A percentile compares a stretch with the other conserved stretches of the same genome.
Evolutionary conservation across 2,888 invertebrate species (phyloP).

Genomic region (Pandemis heparana): DNA sequence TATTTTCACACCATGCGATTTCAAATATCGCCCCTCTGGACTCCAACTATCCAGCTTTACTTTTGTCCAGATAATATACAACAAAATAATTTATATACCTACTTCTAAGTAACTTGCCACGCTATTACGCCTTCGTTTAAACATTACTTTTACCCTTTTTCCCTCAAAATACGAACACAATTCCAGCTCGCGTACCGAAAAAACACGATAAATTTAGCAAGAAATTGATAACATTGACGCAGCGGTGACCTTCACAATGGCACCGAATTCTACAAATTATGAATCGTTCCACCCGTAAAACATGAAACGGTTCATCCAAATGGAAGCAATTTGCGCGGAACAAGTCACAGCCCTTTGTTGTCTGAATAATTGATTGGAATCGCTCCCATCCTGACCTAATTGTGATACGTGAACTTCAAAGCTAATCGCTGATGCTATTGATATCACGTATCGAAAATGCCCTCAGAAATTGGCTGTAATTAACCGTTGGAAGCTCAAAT

Average conservation of each 20-base stretch:
- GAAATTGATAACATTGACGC: slow-evolving; percentile 16
- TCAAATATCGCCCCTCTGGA: too few relatives aligned
- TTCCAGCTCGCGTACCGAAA: not conserved
- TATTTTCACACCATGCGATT: too few relatives aligned
- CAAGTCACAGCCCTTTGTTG: slow-evolving; percentile 58
- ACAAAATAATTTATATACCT: not conserved
- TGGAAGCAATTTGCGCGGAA: slow-evolving; percentile 60
- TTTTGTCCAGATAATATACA: too few relatives aligned
- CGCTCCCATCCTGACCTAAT: slow-evolving; percentile 53
- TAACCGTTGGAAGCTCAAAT: slow-evolving; percentile 28
- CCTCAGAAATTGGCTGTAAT: slow-evolving; percentile 29
- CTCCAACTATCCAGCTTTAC: too few relatives aligned
- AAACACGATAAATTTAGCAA: slow-evolving; percentile 14
- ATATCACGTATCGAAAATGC: slow-evolving; percentile 36
- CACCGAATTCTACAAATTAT: slow-evolving; percentile 60
- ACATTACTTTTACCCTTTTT: not conserved
- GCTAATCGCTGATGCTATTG: slow-evolving; percentile 49
- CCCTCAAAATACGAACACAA: not conserved
- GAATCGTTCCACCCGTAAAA: slow-evolving; percentile 59
- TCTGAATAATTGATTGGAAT: slow-evolving; percentile 59
- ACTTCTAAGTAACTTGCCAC: not conserved
- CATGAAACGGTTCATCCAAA: slow-evolving; percentile 57
- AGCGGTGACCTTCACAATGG: slow-evolving; percentile 48
- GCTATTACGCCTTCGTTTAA: not conserved
- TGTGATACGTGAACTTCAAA: slow-evolving; percentile 47